phyloP scores from a whole-genome alignment of 2,888 invertebrate species.

The Ochlodes sylvanus region DNA sequence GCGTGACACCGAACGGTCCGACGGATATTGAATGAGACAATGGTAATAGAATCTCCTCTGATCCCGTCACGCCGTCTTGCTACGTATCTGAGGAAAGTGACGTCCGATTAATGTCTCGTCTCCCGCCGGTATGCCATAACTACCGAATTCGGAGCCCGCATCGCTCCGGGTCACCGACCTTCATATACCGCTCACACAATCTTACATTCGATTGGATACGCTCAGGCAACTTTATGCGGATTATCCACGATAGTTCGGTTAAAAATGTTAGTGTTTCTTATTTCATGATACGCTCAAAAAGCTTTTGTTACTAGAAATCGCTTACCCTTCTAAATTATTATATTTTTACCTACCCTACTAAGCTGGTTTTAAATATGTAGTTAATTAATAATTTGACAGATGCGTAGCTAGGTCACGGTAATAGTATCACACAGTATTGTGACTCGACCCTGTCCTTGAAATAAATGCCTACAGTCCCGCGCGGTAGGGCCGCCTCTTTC shows the following conservation, averaged over 20 bases:
- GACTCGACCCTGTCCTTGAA: too few relatives aligned
- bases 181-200: constrained; percentile 52
- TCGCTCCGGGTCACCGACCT: constrained; percentile 67
- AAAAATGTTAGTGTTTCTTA: background rate
- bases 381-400: too few relatives aligned
- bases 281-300: too few relatives aligned
- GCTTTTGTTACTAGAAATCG: too few relatives aligned
- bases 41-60: constrained; percentile 22
- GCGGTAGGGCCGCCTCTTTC: too few relatives aligned
- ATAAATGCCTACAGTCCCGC: too few relatives aligned
- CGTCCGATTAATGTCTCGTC: constrained; percentile 73
- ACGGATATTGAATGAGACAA: constrained; percentile 7
- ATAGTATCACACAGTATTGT: too few relatives aligned
- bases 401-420: too few relatives aligned
- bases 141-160: constrained; percentile 77
- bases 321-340: too few relatives aligned
- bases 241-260: constrained; percentile 8
- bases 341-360: too few relatives aligned
- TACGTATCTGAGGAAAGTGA: constrained; percentile 56
- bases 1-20: background rate
- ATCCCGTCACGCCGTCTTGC: constrained; percentile 27
- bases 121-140: constrained; percentile 56
- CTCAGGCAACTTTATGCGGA: constrained; percentile 42
- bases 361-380: too few relatives aligned
- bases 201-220: constrained; percentile 62